Base-by-base conservation (phyloP, 2,797 vertebrate species). In the Orestias chungarensis region DNA sequence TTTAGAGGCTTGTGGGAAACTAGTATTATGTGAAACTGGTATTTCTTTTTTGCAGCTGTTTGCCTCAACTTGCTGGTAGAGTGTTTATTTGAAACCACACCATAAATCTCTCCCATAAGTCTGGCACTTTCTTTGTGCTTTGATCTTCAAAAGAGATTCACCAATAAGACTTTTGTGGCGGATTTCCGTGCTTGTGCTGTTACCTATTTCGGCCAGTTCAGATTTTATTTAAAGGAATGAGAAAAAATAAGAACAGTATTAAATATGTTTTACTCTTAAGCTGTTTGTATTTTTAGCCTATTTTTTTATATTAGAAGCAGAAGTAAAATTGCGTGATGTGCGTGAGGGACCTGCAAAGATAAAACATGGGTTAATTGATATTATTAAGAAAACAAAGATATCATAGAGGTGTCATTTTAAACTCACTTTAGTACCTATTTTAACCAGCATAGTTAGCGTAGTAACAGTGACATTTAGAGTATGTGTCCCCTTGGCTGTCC, bases 101-200 rank as follows among this genome's bases (percentile, higher is more conserved):
- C 25, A 40, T 62, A 62, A 44, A 31, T 40, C 12, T 40, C 38
- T 50, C 66, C 66, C 49, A 9, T 52, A 33, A 49, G 49, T 38
- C 46, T 35, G 42, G 27, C 42, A 65, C 40, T 65, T 46, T 29
- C 29, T 25, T 7, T 7, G 4, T 17, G n/a, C 23, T 40, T 62
- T 62, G 59, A 62, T 42, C 59, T 62, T 40, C 11, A 40, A 38
- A 40, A 14, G 59, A 42, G 59, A 62, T 25, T 35, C 38, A 62
- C 23, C n/a, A 14, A 25, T 40, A 4, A 40, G 59, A 62, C n/a
- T 62, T 62, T 62, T 11, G 59, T 4, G n/a, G 23, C 35, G 3
- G 35, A 40, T 62, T 42, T 62, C 35, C 8, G 33, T n/a, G 38
- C 33, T 38, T 11, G 5, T 62, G 6, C 35, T 6, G 35, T 40